These are phyloP conservation scores for Yponomeuta evonymella DNA, from an alignment of 2,888 invertebrate genomes.

Conservation along the genomic window DNA sequence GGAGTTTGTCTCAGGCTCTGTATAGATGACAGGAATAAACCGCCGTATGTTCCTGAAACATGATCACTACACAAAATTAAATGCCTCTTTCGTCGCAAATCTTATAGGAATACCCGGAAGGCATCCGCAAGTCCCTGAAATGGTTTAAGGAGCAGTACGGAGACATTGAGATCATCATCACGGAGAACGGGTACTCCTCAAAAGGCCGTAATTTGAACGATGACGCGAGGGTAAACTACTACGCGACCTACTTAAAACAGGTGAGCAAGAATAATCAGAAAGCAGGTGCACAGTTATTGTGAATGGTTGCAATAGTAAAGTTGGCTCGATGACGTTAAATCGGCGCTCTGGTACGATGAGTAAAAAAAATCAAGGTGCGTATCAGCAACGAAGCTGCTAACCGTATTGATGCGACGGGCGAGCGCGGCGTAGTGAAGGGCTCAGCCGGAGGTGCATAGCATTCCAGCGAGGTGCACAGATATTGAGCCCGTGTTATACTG, in stretches of 20 bases:
- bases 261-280: not conserved
- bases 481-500: too few species aligned
- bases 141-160: constrained; percentile 60
- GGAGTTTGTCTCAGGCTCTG: too few species aligned
- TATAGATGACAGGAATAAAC: not conserved
- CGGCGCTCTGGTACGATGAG: too few species aligned
- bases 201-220: constrained; percentile 33
- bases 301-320: too few species aligned
- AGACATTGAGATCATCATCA: constrained; percentile 47
- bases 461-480: too few species aligned
- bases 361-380: too few species aligned
- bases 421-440: too few species aligned
- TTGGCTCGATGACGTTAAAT: too few species aligned
- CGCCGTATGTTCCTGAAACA: not conserved
- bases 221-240: constrained; percentile 31
- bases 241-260: constrained; percentile 30
- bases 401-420: too few species aligned
- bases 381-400: too few species aligned
- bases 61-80: not conserved
- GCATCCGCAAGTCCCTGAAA: constrained; percentile 49
- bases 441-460: too few species aligned
- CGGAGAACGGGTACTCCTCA: constrained; percentile 55
- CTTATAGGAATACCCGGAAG: constrained; percentile 56
- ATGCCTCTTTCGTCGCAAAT: not conserved
- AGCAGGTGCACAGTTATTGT: too few species aligned